Evolutionary conservation across 2,888 invertebrate species (phyloP), one percentile per base, ranked within the genome.

Genomic region (Hoplodrina blanda): DNA sequence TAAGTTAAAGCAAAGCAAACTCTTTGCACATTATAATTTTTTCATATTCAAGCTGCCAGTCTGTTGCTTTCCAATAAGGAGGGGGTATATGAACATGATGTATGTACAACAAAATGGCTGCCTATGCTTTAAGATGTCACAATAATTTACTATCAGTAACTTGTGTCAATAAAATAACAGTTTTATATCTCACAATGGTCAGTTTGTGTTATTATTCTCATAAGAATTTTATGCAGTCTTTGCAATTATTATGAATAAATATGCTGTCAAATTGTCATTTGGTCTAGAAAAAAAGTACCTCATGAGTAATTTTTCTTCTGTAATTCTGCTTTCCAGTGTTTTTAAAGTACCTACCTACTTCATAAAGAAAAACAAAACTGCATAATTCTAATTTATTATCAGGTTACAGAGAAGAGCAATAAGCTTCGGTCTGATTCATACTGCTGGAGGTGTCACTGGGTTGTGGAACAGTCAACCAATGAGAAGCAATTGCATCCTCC

Each of bases 371-470:
- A 60, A n/a, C 11, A 49, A 20, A 37, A 54, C 66, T 30, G 7
- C 10, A n/a, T 30, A 52, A 30, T 53, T 67, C 20, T 60, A 63
- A 61, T 73, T 79, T 71, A 76, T 62, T 64, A 61, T 2, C 84
- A 94, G 93, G 70, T 76, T 63, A 62, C 70, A 68, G 88, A 88
- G 1, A 88, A 86, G n/a, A 69, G 60, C 13, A 87, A 82, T 56
- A 95, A 92, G 78, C 85, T 93, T 2, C 88, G 96, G 33, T 96
- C 96, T 88, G 98, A 99, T 91, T 96, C 97, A 19, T 99, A 97
- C 91, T 99, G 99, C 92, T 99, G 99, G 99, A 96, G 98, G 76
- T 99, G 99, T 87, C 98, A 99, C 88, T 97, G 97, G 88, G 97
- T 97, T 57, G 96, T 96, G 2, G 97, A 96, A 41, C 92, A 93